Base-by-base conservation (phyloP, 2,797 vertebrate species). In the Chloroceryle inda region DNA sequence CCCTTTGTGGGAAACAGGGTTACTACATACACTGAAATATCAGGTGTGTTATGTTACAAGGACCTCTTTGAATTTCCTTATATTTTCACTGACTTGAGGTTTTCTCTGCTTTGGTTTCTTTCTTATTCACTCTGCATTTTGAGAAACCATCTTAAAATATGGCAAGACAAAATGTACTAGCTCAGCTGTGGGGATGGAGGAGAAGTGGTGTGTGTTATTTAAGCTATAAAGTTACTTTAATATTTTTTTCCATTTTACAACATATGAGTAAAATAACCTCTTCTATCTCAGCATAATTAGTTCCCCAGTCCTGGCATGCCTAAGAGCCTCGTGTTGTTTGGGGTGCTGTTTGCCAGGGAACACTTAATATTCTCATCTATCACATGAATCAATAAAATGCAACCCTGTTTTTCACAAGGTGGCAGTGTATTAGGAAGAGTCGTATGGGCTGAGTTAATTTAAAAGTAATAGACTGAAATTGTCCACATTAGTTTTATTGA, bases 401-500 rank as follows among this genome's bases (percentile, higher is more conserved):
- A 94, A 95, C 84, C 92, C 83, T 89, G 88, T 94, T 97, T 95
- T 92, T 96, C 94, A 94, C 94, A 94, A 97, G 94, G 94, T 93
- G 97, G 95, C 94, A 95, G 61, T 68, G 67, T 94, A 97, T 21
- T 78, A 97, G 93, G 97, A 97, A 96, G 86, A 94, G 97, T 96
- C 96, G 92, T 90, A 89, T 15, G 62, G 77, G 92, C 92, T 89
- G 92, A 97, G 97, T 96, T 98, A 97, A 98, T 98, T 98, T 96
- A 97, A 98, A 98, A 97, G 96, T 97, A 98, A 98, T 95, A 97
- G 97, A 98, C 94, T 95, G 94, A 95, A 96, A 97, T 96, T 94
- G 96, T 91, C 97, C 94, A 88, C 97, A 96, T 96, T 96, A 94
- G 91, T 94, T 97, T 97, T 96, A 98, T 96, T 49, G 86, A 98